Base-by-base conservation (phyloP, 2,797 vertebrate species). In the Ctenopoma kingsleyae region DNA sequence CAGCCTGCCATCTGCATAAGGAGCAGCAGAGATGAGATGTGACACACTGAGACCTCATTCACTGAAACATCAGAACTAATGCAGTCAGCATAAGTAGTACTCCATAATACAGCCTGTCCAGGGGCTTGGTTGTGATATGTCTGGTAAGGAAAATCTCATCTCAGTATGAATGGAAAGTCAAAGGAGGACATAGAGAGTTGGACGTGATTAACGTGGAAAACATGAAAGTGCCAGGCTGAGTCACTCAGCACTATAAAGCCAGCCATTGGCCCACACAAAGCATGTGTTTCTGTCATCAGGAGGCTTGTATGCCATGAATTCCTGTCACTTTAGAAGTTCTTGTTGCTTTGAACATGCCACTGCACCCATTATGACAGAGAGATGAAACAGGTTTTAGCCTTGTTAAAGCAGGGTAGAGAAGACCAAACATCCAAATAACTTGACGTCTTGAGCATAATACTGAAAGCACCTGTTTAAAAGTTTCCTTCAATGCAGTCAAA, bases 271-370 rank as follows among this genome's bases (percentile, higher is more conserved):
- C 69, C 70, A 78, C 74, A 78, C 87, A 89, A 71, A 76, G 78
- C 90, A 92, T 91, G 84, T 94, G 91, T 92, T 93, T 92, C 88
- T 89, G 85, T 92, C 91, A 93, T 93, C 87, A 92, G 51, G 15
- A 48, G 79, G 83, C 91, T 91, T 81, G 74, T 64, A 78, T 89
- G 87, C 80, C 83, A 73, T 51, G 66, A 48, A 65, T 71, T 78
- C 65, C 70, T 75, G 77, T 76, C 69, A 81, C 70, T 86, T 82
- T 50, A 73, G 85, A 71, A 80, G 48, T 83, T 82, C 61, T 70
- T 73, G 56, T 59, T 85, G 77, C 82, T 92, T 87, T 90, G 78
- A 89, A 92, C 82, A 70, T 62, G 52, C 51, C 27, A 35, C 13
- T 55, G 67, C 50, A 56, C 5, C 59, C 84, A 71, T 71, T 74